Evolutionary conservation across 2,797 vertebrate genomes (phyloP), one percentile per base, ranked within the genome.

Genomic region (Decapterus maruadsi): DNA sequence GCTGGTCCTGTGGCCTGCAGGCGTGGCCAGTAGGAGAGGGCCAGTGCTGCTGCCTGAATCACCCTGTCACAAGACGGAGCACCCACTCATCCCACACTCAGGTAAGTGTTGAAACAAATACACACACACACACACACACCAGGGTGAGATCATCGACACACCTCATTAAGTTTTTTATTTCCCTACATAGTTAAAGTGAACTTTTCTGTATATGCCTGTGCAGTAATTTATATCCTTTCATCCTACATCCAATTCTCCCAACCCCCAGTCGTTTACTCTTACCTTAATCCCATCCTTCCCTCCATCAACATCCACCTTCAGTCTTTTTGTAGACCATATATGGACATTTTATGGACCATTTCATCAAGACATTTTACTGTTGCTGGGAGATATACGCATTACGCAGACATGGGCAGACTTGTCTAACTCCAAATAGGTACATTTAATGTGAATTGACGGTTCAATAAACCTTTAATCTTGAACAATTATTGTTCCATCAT

Each of bases 51-150:
- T 86, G 68, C 96, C 95, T 0, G 93, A 96, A 14, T 93, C 90
- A 0, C 94, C 92, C 59, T 99, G 98, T 90, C 95, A 96, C 86
- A 94, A 92, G 91, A 90, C 87, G 0, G 97, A 97, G 83, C 98
- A 99, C 77, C 98, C 97, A 0, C 78, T 98, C 83, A 83, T 98
- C 75, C 93, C 96, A 64, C 96, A 98, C 85, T 94, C 96, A 96
- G 98, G 98, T 99, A 86, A 81, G 85, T 36, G 43, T 22, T 60
- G 34, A 36, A 16, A 63, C 7, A 54, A 64, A 36, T n/a, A 43
- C 40, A 76, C 42, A 31, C 13, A 46, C 9, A 72, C 9, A 72
- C 36, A 51, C 40, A 31, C 45, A 59, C 64, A 14, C 6, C 13
- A 4, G 42, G 19, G 38, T 40, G 46, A 71, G 13, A n/a, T 57